These are phyloP conservation scores for Ormyrus nitidulus DNA, from an alignment of 2,888 invertebrate genomes.

Conservation along the genomic window DNA sequence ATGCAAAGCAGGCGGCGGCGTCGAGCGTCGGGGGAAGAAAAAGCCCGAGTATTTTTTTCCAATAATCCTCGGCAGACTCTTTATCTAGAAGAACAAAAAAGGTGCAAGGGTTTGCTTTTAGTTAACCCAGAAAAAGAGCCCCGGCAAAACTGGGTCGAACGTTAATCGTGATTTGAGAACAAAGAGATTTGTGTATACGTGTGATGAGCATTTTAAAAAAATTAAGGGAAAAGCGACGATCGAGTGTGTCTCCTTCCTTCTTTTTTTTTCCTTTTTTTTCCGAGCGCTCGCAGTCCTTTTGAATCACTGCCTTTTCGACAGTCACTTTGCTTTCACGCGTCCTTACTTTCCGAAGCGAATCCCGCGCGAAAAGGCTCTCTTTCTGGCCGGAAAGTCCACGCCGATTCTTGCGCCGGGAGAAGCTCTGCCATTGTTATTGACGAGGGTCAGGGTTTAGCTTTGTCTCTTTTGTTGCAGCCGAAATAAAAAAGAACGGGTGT, in stretches of 20 bases:
- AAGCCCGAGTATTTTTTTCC: slow-evolving; percentile 46
- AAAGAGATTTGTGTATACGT: slow-evolving; percentile 12
- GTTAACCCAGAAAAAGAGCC: slow-evolving; percentile 52
- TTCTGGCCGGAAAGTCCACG: too few species aligned
- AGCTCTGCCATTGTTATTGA: too few species aligned
- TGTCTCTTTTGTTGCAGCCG: too few species aligned
- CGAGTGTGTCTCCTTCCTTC: background rate
- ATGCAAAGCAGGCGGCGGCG: slow-evolving; percentile 25
- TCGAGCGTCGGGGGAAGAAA: background rate
- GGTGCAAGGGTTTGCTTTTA: slow-evolving; percentile 53
- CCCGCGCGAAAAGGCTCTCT: too few species aligned
- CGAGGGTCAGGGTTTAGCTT: too few species aligned
- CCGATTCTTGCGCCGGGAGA: too few species aligned
- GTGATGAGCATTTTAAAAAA: slow-evolving; percentile 18
- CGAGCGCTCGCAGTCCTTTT: too few species aligned
- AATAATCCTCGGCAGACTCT: slow-evolving; percentile 51
- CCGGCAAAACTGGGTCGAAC: slow-evolving; percentile 46
- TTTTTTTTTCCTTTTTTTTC: too few species aligned
- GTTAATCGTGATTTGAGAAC: slow-evolving; percentile 53
- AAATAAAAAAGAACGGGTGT: too few species aligned
- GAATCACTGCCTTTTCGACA: too few species aligned
- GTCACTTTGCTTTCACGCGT: too few species aligned
- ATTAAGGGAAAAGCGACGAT: slow-evolving; percentile 4
- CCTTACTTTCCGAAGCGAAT: too few species aligned
- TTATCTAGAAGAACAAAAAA: slow-evolving; percentile 39